Evolutionary conservation across 2,888 invertebrate genomes (phyloP).

Genomic region (Acleris literana): DNA sequence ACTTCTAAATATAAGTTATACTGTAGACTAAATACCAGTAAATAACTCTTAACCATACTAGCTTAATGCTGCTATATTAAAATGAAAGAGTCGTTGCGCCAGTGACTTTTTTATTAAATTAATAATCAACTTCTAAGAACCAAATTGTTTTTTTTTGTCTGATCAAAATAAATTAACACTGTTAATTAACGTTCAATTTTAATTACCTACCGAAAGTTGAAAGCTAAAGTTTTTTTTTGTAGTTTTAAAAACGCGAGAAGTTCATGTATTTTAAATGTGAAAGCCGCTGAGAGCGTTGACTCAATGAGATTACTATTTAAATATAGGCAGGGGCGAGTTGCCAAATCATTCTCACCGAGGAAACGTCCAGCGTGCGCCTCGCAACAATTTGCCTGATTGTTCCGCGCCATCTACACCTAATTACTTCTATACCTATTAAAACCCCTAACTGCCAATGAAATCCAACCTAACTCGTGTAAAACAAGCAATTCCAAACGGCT

Average conservation of each 20-base stretch:
- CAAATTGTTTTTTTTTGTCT: background rate
- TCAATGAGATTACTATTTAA: conserved; percentile 82
- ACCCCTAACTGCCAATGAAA: background rate
- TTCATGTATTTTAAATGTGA: conserved; percentile 74
- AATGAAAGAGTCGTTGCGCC: no score
- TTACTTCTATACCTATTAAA: conserved; percentile 36
- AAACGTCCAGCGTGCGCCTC: conserved; percentile 63
- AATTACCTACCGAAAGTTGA: background rate
- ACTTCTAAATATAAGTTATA: no score
- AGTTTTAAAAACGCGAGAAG: conserved; percentile 45
- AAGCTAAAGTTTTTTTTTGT: conserved; percentile 25
- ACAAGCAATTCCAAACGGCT: conserved; percentile 14
- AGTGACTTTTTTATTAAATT: no score
- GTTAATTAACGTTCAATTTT: background rate
- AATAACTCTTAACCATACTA: no score
- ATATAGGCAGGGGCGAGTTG: conserved; percentile 80
- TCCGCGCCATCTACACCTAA: conserved; percentile 43
- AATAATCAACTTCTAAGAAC: no score
- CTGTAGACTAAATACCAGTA: no score
- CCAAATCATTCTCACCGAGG: conserved; percentile 73
- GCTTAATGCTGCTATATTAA: no score
- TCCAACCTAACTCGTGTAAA: conserved; percentile 11
- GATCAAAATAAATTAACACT: background rate
- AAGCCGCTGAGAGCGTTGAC: conserved; percentile 77
- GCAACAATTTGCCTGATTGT: conserved; percentile 62